Conservation (phyloP, 2,888 invertebrate genomes). For the Malthinus seriepunctatus region DNA sequence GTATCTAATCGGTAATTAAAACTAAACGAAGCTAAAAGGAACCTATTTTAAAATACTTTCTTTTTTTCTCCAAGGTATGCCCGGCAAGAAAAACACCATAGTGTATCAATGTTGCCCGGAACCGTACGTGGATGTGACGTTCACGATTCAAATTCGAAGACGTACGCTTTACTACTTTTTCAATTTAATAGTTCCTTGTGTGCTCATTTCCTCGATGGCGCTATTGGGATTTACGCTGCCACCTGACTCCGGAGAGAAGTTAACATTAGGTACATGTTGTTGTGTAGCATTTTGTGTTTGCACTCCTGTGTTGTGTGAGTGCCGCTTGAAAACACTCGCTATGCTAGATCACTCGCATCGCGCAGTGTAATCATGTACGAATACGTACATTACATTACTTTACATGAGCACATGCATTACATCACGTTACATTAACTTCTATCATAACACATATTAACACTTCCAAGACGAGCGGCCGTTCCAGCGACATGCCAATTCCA, state of each 20-base stretch:
- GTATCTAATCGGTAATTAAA: conserved; percentile 91
- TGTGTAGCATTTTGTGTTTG: conserved; percentile 43
- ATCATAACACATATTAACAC: conserved; percentile 20
- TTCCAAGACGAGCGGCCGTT: conserved; percentile 33
- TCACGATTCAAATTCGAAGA: conserved; percentile 94
- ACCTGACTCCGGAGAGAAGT: conserved; percentile 96
- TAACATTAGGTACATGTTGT: conserved; percentile 80
- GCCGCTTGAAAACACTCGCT: conserved; percentile 44
- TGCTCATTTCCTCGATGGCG: conserved; percentile 98
- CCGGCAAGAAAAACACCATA: conserved; percentile 87
- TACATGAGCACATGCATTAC: conserved; percentile 19
- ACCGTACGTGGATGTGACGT: conserved; percentile 94
- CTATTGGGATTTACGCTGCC: conserved; percentile 97
- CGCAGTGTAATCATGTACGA: conserved; percentile 41
- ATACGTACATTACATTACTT: conserved; percentile 23
- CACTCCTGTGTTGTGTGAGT: conserved; percentile 45
- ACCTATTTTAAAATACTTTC: no score
- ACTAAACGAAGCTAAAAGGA: no score
- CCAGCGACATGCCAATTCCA: conserved; percentile 36
- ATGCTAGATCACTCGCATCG: conserved; percentile 42
- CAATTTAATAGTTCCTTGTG: conserved; percentile 99
- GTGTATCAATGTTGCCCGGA: conserved; percentile 93
- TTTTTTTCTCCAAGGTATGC: conserved; percentile 71
- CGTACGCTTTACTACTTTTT: conserved; percentile 98
- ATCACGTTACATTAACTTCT: no score